Evolutionary conservation across 2,113 vertebrate species (phyloP).

Genomic region (Peromyscus leucopus): DNA sequence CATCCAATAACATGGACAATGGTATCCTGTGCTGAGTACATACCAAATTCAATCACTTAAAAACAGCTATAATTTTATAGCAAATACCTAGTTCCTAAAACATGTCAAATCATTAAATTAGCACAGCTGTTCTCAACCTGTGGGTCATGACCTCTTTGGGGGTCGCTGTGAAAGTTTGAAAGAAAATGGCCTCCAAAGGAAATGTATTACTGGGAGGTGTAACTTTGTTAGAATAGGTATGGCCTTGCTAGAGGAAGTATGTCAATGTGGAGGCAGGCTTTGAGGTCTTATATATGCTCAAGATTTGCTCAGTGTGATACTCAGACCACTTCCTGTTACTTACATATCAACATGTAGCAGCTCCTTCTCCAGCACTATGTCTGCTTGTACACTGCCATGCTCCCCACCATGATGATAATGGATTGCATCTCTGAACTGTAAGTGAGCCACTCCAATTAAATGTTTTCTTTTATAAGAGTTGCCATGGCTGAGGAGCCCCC

Average conservation of each 20-base stretch:
- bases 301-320: background rate
- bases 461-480: background rate
- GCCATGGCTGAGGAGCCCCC: too few species aligned
- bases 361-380: background rate
- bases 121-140: background rate
- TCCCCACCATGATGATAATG: background rate
- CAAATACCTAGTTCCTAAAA: background rate
- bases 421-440: background rate
- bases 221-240: background rate
- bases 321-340: background rate
- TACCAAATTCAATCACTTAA: conserved; percentile 28
- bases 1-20: background rate
- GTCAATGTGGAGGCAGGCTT: background rate
- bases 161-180: background rate
- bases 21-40: background rate
- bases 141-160: background rate
- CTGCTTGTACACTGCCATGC: background rate
- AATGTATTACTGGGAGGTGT: background rate
- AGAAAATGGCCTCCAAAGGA: background rate
- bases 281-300: background rate
- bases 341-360: background rate
- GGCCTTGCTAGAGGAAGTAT: background rate
- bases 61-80: conserved; percentile 5
- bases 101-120: conserved; percentile 18
- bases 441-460: background rate